A percentile compares a stretch with the other conserved stretches of the same genome.
Conservation (phyloP, 1,140 invertebrate species). For the Dermatophagoides farinae region DNA sequence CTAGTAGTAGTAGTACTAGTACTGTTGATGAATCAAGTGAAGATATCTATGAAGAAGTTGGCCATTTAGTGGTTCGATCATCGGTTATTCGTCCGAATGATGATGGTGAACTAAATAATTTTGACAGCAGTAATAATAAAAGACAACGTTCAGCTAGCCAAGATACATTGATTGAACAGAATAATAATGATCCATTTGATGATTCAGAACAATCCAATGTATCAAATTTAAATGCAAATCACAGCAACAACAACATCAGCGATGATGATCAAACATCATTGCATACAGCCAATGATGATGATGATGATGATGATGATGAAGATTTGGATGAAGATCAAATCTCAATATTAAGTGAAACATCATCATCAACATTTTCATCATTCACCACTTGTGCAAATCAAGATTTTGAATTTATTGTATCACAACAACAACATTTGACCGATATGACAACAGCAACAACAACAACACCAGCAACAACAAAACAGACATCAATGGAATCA, state of each 20-base stretch:
- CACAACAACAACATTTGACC: not conserved
- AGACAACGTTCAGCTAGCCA: not conserved
- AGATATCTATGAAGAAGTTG: constrained; percentile 4
- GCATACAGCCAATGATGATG: not conserved
- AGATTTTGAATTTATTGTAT: constrained; percentile 35
- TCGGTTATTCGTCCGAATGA: not conserved
- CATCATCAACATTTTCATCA: constrained; percentile 23
- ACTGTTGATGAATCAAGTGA: not conserved
- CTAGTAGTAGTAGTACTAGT: not conserved
- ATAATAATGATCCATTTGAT: not conserved
- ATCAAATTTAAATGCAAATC: too few relatives aligned
- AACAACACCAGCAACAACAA: not conserved
- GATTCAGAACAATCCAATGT: too few relatives aligned
- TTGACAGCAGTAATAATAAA: not conserved
- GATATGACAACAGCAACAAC: not conserved
- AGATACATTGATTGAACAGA: not conserved
- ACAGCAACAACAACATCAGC: not conserved
- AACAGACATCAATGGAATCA: not conserved
- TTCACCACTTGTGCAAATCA: constrained; percentile 43
- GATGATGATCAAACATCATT: not conserved
- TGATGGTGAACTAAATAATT: not conserved
- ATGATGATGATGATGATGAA: not conserved
- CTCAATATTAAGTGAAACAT: not conserved
- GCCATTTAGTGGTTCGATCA: not conserved
- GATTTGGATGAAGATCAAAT: not conserved